Base-by-base conservation (phyloP, 2,797 vertebrate genomes). In the Cryptoprocta ferox region DNA sequence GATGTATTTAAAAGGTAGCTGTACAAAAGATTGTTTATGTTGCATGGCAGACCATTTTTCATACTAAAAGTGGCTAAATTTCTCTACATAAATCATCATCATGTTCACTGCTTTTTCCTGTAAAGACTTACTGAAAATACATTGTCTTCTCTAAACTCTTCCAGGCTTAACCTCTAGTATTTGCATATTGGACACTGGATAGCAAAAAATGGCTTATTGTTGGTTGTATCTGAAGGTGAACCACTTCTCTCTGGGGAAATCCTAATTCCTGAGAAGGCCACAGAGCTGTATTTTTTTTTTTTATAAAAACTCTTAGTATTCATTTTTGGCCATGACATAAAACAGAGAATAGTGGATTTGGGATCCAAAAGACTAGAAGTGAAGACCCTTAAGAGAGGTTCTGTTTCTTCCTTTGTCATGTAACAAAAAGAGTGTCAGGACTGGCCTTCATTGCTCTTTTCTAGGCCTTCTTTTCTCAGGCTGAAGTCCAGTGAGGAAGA, bases 1-100 rank as follows among this genome's bases (percentile, higher is more conserved):
- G 68, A 18, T 50, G 14, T 16, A 79, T 95, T 98, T 95, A 35
- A 45, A 93, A 93, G 96, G 53, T 45, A 65, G 39, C 85, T 97
- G 30, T 94, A 53, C 7, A 92, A 95, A 91, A 66, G 24, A 35
- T 21, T 89, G 24, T 96, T 96, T 96, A 65, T 95, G 28, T 96
- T 97, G 94, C n/a, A 63, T 78, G 26, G 86, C 71, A 89, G 79
- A n/a, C 21, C 2, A 75, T 97, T 98, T 98, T 97, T 98, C 96
- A 94, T 45, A 68, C 24, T 53, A 70, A 88, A 56, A 56, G 66
- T 32, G 59, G 32, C 66, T 91, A 21, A 48, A 96, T 82, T 42
- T 97, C 95, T 82, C 79, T 78, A 42, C 15, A 88, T 97, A 97
- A 97, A 92, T 12, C 76, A 12, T 83, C 14, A 45, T 95, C 30